Percentiles rank a stretch among this genome's conserved stretches.
phyloP scores from a whole-genome alignment of 2,113 vertebrate species.

The Physeter macrocephalus region DNA sequence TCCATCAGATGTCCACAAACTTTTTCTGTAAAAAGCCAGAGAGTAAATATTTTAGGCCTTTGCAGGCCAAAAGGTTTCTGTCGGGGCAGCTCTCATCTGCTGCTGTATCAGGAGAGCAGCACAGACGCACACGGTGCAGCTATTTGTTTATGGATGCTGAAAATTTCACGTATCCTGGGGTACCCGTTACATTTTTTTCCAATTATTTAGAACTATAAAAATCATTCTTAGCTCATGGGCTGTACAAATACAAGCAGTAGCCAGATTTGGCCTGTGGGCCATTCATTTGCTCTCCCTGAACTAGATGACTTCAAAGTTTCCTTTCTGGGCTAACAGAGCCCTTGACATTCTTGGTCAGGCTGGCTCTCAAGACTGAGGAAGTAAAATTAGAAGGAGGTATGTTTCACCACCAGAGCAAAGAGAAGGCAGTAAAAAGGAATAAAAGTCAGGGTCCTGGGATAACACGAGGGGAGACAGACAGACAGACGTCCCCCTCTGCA shows the following conservation, averaged over 20 bases:
- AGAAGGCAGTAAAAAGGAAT: background rate
- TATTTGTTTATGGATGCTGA: background rate
- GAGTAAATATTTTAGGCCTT: background rate
- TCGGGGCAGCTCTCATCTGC: background rate
- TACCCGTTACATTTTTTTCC: background rate
- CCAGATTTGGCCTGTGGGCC: background rate
- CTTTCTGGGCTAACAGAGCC: background rate
- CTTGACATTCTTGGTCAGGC: background rate
- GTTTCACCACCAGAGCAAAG: background rate
- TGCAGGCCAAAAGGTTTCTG: background rate
- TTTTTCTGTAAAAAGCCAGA: background rate
- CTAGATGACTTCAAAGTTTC: background rate
- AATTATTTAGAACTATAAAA: background rate
- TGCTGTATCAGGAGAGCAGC: background rate
- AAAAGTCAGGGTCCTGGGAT: background rate
- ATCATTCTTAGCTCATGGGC: background rate
- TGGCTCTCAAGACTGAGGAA: background rate
- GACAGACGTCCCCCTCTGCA: background rate
- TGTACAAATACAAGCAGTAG: background rate
- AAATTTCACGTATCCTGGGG: background rate
- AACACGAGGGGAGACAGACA: background rate
- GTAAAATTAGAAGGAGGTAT: background rate
- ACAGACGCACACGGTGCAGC: rapidly evolving
- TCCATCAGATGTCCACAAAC: background rate
- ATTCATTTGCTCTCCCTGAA: background rate